Conservation (phyloP, 2,888 invertebrate genomes). For the Elysia crispata region DNA sequence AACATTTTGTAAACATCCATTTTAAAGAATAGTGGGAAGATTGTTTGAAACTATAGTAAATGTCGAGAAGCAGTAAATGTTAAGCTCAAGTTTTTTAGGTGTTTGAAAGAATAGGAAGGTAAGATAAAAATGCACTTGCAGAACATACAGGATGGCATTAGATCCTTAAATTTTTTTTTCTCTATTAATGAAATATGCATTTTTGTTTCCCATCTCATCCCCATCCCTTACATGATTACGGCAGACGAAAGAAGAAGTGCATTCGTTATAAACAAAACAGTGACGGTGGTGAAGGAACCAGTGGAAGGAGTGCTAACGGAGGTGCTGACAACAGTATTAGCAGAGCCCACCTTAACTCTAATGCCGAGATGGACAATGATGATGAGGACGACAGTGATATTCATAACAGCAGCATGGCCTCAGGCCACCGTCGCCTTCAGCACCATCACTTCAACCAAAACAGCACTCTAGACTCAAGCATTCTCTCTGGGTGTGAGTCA, state of each 20-base stretch:
- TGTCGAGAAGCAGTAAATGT: no score
- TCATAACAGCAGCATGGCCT: constrained; percentile 1
- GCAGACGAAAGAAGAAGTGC: constrained; percentile 80
- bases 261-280: constrained; percentile 73
- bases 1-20: no score
- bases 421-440: constrained; percentile 21
- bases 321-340: background rate
- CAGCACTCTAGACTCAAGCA: constrained; percentile 34
- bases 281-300: no score
- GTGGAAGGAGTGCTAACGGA: no score
- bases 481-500: constrained; percentile 48
- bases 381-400: constrained; percentile 18
- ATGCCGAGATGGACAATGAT: background rate
- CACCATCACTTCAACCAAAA: constrained; percentile 13
- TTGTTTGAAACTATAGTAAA: no score
- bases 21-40: no score
- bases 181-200: no score
- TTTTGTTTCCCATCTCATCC: background rate
- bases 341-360: background rate
- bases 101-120: no score
- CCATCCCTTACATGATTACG: constrained; percentile 45
- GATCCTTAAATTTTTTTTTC: no score
- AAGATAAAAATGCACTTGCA: no score
- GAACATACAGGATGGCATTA: no score
- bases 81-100: no score